phyloP scores from a whole-genome alignment of 2,888 invertebrate species.

The Carpatolechia fugitivella region DNA sequence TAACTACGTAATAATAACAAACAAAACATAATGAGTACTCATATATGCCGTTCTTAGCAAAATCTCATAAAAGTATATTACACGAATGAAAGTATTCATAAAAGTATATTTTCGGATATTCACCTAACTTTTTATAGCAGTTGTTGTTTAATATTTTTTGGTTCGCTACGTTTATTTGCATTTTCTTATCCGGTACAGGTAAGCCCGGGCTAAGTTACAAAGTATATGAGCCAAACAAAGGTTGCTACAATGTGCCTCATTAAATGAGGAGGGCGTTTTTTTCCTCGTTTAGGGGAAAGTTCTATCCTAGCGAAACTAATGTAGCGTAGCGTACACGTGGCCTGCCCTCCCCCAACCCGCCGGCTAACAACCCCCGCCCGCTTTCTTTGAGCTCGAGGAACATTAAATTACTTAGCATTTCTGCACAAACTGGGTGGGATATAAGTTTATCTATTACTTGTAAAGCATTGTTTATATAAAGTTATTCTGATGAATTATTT shows the following conservation, averaged over 20 bases:
- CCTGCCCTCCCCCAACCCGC: constrained; percentile 9
- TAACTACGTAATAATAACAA: not conserved
- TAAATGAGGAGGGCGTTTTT: constrained; percentile 34
- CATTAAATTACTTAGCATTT: constrained; percentile 60
- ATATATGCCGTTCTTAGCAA: not conserved
- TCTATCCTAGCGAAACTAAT: constrained; percentile 34
- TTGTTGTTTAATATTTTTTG: constrained; percentile 9
- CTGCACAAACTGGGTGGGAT: constrained; percentile 25
- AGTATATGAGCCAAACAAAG: constrained; percentile 3
- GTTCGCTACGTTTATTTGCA: constrained; percentile 1
- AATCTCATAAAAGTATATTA: constrained; percentile 2
- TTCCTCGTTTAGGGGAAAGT: constrained; percentile 33
- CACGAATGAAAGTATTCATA: constrained; percentile 6
- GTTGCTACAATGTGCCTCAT: constrained; percentile 18
- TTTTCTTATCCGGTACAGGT: not conserved
- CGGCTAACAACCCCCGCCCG: constrained; percentile 15
- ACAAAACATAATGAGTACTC: not conserved
- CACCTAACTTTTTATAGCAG: constrained; percentile 9
- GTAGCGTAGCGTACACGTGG: constrained; percentile 37
- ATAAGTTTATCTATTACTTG: too few species aligned
- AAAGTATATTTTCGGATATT: constrained; percentile 7
- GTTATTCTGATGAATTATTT: too few species aligned
- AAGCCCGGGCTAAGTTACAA: not conserved
- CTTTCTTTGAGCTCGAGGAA: constrained; percentile 41
- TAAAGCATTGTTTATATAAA: too few species aligned